Evolutionary conservation across 1,140 invertebrate species (phyloP).

Genomic region (Bombus soroeensis): DNA sequence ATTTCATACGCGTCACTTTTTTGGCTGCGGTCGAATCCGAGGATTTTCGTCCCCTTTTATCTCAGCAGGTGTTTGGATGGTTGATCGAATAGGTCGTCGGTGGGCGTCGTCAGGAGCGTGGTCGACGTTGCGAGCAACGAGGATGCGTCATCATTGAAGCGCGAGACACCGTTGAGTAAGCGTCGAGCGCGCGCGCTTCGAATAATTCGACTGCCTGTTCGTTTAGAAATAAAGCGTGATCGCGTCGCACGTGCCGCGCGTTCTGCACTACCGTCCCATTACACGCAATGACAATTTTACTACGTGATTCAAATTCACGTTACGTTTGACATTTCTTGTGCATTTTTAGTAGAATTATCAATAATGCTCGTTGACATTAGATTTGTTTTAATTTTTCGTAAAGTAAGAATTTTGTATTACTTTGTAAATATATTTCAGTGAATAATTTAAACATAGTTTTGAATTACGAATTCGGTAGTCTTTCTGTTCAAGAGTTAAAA

Average conservation of each 20-base stretch:
- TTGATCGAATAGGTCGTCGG: conserved; percentile 8
- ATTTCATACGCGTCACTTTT: not conserved
- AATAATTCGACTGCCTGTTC: not conserved
- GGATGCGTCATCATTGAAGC: conserved; percentile 74
- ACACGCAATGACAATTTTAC: too few species aligned
- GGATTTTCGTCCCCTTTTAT: not conserved
- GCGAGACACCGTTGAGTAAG: conserved; percentile 74
- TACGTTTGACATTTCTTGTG: not conserved
- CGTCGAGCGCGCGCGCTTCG: conserved; percentile 64
- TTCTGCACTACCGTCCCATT: not conserved
- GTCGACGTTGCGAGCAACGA: conserved; percentile 23
- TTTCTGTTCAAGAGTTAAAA: not conserved
- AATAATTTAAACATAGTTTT: not conserved
- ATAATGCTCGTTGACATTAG: not conserved
- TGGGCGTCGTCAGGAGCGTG: conserved; percentile 36
- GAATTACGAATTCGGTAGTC: not conserved
- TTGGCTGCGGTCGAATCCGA: not conserved
- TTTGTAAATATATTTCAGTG: too few species aligned
- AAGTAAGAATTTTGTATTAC: not conserved
- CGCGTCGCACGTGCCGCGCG: conserved; percentile 18
- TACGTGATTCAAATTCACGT: not conserved
- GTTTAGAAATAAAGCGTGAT: not conserved
- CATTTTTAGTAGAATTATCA: not conserved
- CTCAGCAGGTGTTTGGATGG: not conserved
- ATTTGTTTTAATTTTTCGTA: not conserved